Conservation (phyloP, 1,140 invertebrate species). For the Antheraea pernyi region DNA sequence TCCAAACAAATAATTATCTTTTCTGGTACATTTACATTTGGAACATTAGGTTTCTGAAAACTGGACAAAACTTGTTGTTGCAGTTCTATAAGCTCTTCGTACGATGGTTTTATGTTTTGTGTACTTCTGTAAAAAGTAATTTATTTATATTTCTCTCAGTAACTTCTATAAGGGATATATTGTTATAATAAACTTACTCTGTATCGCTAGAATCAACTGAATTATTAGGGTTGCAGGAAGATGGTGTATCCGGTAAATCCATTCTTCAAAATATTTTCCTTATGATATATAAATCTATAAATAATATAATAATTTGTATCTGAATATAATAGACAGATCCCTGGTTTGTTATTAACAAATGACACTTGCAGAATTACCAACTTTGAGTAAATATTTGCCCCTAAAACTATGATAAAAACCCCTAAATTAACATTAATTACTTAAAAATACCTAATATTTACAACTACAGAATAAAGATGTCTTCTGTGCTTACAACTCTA, state of each 20-base stretch:
- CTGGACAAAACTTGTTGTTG: constrained; percentile 59
- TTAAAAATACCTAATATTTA: too few relatives aligned
- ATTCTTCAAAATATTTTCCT: constrained; percentile 14
- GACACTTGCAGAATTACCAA: too few relatives aligned
- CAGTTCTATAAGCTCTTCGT: constrained; percentile 43
- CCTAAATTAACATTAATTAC: too few relatives aligned
- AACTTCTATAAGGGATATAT: background rate
- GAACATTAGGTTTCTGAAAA: constrained; percentile 69
- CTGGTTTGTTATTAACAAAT: too few relatives aligned
- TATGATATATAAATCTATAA: background rate
- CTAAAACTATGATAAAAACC: too few relatives aligned
- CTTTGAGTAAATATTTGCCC: too few relatives aligned
- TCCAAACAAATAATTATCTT: constrained; percentile 85
- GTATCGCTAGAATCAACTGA: constrained; percentile 23
- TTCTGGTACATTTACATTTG: constrained; percentile 81
- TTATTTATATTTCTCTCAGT: constrained; percentile 6
- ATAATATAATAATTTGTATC: too few relatives aligned
- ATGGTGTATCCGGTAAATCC: constrained; percentile 44
- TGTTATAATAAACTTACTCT: constrained; percentile 22
- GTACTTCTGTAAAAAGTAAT: constrained; percentile 27
- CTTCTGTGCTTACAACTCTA: too few relatives aligned
- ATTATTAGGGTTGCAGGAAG: constrained; percentile 25
- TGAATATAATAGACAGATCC: too few relatives aligned
- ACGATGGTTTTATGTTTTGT: constrained; percentile 12
- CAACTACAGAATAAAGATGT: too few relatives aligned